phyloP scores from a whole-genome alignment of 2,113 vertebrate genomes.

The Eurystomus gularis region DNA sequence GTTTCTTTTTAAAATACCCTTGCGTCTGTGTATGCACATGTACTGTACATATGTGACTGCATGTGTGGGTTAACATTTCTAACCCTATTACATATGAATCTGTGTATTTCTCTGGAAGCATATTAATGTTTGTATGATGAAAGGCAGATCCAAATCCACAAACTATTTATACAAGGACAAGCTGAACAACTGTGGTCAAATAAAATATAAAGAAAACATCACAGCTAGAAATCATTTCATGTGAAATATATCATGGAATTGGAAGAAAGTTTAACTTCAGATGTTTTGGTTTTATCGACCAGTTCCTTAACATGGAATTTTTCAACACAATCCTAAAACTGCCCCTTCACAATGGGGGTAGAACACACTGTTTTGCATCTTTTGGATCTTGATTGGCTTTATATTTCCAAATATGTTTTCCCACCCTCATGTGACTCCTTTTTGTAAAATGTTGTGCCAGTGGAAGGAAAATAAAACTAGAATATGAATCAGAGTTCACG shows the following conservation, averaged over 20 bases:
- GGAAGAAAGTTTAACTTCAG: constrained; percentile 33
- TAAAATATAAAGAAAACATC: constrained; percentile 56
- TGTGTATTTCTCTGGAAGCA: neutral
- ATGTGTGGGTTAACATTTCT: neutral
- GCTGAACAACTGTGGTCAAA: constrained; percentile 52
- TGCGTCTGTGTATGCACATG: neutral
- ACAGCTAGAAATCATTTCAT: constrained; percentile 32
- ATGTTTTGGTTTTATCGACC: constrained; percentile 24
- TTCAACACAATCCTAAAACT: constrained; percentile 26
- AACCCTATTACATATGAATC: neutral
- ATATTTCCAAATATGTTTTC: constrained; percentile 38
- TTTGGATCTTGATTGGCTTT: constrained; percentile 8
- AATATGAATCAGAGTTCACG: constrained; percentile 3
- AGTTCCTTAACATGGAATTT: neutral
- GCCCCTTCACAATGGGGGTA: neutral
- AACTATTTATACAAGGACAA: constrained; percentile 26
- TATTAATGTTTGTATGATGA: neutral
- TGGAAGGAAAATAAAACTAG: neutral
- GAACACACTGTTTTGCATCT: neutral
- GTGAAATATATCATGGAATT: constrained; percentile 36
- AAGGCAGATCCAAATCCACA: constrained; percentile 34
- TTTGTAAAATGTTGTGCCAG: constrained; percentile 15
- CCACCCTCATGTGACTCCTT: neutral
- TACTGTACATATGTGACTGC: neutral
- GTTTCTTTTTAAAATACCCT: neutral